Evolutionary conservation across 2,888 invertebrate species (phyloP), one percentile per base, ranked within the genome.

Genomic region (Cenopis cana): DNA sequence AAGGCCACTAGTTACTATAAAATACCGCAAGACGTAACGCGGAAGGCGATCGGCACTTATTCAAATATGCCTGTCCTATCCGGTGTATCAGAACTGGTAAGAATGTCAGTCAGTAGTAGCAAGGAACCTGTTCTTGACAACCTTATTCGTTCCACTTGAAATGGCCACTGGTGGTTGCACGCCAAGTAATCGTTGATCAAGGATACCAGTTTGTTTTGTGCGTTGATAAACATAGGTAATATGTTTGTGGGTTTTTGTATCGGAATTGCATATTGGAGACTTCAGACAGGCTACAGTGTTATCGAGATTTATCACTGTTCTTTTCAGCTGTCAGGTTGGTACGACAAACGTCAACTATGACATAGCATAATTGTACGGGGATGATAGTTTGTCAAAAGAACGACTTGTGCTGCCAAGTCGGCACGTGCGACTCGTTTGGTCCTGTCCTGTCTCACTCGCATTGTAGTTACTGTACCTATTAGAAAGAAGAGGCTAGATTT

Each of bases 71-170:
- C 64, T 57, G 24, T 65, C 64, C 55, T 57, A 65, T 69, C 57
- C 69, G 64, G 69, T 33, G 69, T 60, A 52, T 64, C 60, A 54
- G 36, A 57, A 69, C 69, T 52, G 69, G 69, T 50, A 46, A 12
- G 55, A 65, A 69, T 69, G 69, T 69, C 69, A 50, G 69, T 69
- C 69, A 69, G 64, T 69, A 69, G 69, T 57, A 65, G 64, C 69
- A 52, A 59, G 41, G 36, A 59, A 69, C 69, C 38, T 11, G 69
- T 69, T 69, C 38, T 38, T 20, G 41, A 20, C 56, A 56, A 56
- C 14, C 29, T 56, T 68, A 52, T 29, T 18, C 52, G 41, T 57
- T 14, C 57, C 14, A 18, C 11, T 38, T 0, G 38, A 17, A 49
- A 24, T 52, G 41, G 50, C 29, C 38, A 14, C 18, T 38, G 56